Evolutionary conservation across 2,888 invertebrate species (phyloP).

Genomic region (Arctia plantaginis): DNA sequence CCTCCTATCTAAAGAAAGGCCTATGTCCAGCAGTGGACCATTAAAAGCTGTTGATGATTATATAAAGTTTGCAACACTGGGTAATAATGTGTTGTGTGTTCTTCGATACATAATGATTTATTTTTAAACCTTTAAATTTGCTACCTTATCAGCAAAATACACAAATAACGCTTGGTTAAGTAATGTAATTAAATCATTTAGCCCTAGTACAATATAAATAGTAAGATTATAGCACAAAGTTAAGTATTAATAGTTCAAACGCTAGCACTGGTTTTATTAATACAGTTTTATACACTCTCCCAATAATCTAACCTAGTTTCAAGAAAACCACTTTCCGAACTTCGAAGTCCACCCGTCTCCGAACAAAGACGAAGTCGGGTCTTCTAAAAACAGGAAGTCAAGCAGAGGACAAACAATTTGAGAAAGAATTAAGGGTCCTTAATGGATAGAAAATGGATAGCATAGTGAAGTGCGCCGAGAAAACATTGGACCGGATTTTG

Average conservation of each 20-base stretch:
- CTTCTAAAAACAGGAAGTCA: constrained; percentile 48
- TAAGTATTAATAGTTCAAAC: neutral
- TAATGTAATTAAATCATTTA: too few species aligned
- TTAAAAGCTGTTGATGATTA: too few species aligned
- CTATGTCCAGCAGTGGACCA: too few species aligned
- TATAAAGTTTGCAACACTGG: too few species aligned
- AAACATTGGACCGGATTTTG: constrained; percentile 78
- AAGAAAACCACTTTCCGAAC: constrained; percentile 9
- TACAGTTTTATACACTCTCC: neutral
- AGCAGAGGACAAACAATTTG: constrained; percentile 70
- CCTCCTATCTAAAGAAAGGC: too few species aligned
- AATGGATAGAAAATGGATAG: constrained; percentile 84
- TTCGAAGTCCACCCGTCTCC: constrained; percentile 6
- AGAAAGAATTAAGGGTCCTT: constrained; percentile 75
- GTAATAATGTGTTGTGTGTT: too few species aligned
- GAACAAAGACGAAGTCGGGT: constrained; percentile 36
- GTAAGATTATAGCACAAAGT: neutral
- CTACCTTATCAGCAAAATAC: too few species aligned
- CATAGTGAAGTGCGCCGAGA: constrained; percentile 62
- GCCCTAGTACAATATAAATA: too few species aligned
- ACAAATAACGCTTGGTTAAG: too few species aligned
- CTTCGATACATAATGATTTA: too few species aligned
- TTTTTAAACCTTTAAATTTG: too few species aligned
- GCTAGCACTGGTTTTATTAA: neutral
- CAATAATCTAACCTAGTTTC: constrained; percentile 8